phyloP scores from a whole-genome alignment of 2,888 invertebrate species.

The Apantesis nais region DNA sequence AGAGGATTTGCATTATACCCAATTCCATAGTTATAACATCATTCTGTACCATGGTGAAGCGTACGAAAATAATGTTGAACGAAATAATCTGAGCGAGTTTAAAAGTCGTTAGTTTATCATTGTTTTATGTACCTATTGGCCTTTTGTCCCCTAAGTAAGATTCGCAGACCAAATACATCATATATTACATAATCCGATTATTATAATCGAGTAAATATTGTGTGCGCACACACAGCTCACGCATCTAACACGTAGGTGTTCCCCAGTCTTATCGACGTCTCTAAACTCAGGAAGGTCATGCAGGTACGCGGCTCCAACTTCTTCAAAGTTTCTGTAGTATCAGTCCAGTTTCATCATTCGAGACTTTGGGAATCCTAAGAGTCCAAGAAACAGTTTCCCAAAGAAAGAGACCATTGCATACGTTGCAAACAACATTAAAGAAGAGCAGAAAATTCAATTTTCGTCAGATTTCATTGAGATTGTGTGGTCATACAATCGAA shows the following conservation, averaged over 20 bases:
- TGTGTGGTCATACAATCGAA: too few species aligned
- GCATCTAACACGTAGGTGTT: not conserved
- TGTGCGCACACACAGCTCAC: not conserved
- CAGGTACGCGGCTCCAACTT: not conserved
- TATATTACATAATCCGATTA: conserved; percentile 1
- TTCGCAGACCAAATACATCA: not conserved
- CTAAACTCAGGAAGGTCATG: not conserved
- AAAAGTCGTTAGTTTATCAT: not conserved
- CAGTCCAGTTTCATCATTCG: too few species aligned
- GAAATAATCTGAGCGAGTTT: not conserved
- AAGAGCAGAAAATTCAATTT: too few species aligned
- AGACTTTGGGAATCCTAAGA: too few species aligned
- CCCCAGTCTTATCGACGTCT: not conserved
- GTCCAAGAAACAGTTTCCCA: too few species aligned
- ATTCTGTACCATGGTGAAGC: not conserved
- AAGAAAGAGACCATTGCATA: too few species aligned
- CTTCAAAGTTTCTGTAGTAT: not conserved
- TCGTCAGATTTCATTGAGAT: too few species aligned
- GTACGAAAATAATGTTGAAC: not conserved
- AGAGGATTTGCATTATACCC: too few species aligned
- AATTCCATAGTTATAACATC: not conserved
- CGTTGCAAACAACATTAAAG: too few species aligned
- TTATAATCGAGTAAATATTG: not conserved
- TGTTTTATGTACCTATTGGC: not conserved
- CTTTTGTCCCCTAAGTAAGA: not conserved